Base-by-base conservation (phyloP, 2,113 vertebrate species). In the Rana temporaria region DNA sequence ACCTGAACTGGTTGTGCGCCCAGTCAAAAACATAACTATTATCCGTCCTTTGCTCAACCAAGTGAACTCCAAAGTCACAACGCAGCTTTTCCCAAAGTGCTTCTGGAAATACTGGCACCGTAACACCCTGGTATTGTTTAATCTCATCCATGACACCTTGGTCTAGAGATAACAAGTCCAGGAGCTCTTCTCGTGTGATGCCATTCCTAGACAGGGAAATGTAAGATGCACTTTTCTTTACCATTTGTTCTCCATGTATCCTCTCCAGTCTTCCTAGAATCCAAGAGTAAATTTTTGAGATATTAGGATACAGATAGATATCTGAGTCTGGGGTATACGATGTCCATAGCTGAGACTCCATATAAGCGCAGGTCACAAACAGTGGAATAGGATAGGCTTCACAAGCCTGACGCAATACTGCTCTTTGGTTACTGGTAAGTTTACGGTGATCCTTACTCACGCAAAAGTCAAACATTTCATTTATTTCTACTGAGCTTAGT, bases 41-140 rank as follows among this genome's bases (percentile, higher is more conserved):
- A 18, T 94, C 91, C n/a, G 88, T 92, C 78, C 89, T 89, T 72
- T 87, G 88, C 48, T 93, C 90, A 20, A 70, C 85, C 24, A 93
- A 65, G 76, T 92, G 86, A 22, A 34, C 62, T 18, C 88, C 87
- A 16, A 93, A 80, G 75, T 85, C 83, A 16, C 81, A 85, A 22
- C 85, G 85, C 65, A 92, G 80, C 69, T 85, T 87, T 19, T 86
- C 78, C 89, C 90, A 91, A 34, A 89, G 78, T 9, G 88, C 87
- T 59, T 85, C 86, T 11, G 91, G 92, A 53, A 92, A 85, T 22
- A 81, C 88, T 65, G 86, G 66, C 56, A 84, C 19, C n/a, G 82
- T 73, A 0, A 81, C 30, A 55, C 82, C 84, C 79, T 89, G 86
- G 77, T 85, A 87, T 30, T 90, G 85, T 64, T 68, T 57, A 66